Percentiles rank a stretch among this genome's conserved stretches.
phyloP scores from a whole-genome alignment of 2,113 vertebrate species.

The Ctenodactylus gundi region DNA sequence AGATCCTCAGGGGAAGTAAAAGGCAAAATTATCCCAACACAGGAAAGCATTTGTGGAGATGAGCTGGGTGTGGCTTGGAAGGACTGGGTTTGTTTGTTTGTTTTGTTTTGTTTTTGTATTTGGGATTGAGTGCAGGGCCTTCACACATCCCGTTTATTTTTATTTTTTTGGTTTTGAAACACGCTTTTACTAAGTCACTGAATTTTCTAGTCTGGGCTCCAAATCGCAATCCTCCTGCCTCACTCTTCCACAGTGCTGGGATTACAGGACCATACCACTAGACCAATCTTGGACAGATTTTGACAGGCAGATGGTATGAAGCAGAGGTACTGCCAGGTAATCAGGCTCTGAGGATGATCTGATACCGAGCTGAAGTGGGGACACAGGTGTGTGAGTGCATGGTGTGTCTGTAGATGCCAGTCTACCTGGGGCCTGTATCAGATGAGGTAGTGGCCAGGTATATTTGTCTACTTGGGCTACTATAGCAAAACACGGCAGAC shows the following conservation, averaged over 20 bases:
- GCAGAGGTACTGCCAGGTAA: background rate
- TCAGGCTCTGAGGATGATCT: background rate
- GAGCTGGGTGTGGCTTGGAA: background rate
- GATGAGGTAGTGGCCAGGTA: background rate
- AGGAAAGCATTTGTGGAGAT: background rate
- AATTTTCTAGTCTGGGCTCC: too few species aligned
- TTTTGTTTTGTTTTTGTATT: too few species aligned
- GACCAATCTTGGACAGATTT: background rate
- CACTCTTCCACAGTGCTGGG: too few species aligned
- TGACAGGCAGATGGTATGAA: background rate
- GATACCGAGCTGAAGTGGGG: background rate
- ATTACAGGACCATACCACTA: too few species aligned
- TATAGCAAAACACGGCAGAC: background rate
- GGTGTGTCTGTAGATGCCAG: fast-evolving
- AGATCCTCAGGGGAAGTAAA: background rate
- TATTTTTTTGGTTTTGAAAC: too few species aligned
- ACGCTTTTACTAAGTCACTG: too few species aligned
- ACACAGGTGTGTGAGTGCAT: fast-evolving
- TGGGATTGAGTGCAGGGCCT: too few species aligned
- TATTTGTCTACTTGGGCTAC: background rate
- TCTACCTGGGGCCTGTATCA: background rate
- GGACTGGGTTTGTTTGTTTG: too few species aligned
- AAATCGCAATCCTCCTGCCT: too few species aligned
- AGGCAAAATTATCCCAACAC: background rate
- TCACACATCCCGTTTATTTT: too few species aligned